phyloP scores from a whole-genome alignment of 2,113 vertebrate genomes.

The Carassius auratus region DNA sequence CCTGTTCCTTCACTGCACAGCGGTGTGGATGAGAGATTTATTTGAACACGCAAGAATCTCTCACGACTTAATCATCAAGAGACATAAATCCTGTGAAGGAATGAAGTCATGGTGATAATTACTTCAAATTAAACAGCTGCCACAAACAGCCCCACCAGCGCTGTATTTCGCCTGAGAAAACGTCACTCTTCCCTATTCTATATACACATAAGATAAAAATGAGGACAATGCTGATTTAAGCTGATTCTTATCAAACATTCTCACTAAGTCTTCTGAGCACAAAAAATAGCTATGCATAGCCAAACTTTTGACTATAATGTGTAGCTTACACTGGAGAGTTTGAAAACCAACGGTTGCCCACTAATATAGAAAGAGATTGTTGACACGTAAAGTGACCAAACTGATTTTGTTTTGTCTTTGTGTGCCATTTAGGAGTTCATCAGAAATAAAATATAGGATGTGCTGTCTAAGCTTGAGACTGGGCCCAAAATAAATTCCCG shows the following conservation, averaged over 20 bases:
- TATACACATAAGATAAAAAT: background rate
- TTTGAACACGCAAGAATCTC: background rate
- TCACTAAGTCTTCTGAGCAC: background rate
- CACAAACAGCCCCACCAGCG: background rate
- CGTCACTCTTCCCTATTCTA: background rate
- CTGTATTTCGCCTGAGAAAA: background rate
- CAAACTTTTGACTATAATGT: background rate
- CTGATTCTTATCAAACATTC: background rate
- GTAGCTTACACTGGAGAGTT: background rate
- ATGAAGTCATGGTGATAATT: slow-evolving; percentile 47
- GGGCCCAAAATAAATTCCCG: background rate
- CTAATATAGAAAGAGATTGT: background rate
- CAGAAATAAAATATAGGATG: background rate
- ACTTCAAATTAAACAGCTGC: slow-evolving; percentile 49
- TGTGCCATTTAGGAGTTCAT: background rate
- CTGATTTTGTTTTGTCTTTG: background rate
- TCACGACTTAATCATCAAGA: background rate
- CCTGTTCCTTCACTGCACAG: background rate
- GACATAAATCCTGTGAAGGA: slow-evolving; percentile 37
- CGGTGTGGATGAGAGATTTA: background rate
- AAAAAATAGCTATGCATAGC: background rate
- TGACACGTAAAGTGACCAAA: background rate
- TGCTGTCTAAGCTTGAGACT: background rate
- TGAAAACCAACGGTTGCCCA: background rate
- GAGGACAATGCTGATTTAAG: slow-evolving; percentile 11